Conservation (phyloP, 2,888 invertebrate genomes). For the Cephus pulcher region DNA sequence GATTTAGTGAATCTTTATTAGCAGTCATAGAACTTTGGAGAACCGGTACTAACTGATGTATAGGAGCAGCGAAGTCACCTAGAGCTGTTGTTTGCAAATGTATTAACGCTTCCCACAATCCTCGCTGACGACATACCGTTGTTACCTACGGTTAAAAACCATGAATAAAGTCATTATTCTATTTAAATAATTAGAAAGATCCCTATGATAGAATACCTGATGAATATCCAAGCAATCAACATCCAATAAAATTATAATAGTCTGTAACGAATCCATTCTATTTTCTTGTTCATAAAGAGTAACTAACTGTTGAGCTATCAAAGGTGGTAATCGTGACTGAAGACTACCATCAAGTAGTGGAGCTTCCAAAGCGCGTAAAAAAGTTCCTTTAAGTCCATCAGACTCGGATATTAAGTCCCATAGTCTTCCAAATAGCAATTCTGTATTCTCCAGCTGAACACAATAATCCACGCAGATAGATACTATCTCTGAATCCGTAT, state of each 20-base stretch:
- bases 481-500: conserved; percentile 52
- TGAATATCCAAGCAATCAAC: conserved; percentile 76
- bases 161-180: neutral
- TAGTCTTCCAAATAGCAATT: conserved; percentile 67
- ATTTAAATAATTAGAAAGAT: neutral
- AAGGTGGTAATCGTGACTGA: conserved; percentile 70
- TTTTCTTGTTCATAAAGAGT: conserved; percentile 75
- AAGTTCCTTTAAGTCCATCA: conserved; percentile 73
- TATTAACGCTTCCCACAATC: conserved; percentile 76
- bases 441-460: conserved; percentile 63
- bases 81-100: conserved; percentile 78
- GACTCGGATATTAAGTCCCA: conserved; percentile 71
- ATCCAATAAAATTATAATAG: conserved; percentile 75
- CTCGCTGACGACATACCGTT: conserved; percentile 73
- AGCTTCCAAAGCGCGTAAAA: conserved; percentile 76
- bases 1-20: conserved; percentile 35
- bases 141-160: conserved; percentile 64
- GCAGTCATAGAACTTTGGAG: conserved; percentile 65
- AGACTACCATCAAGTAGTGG: conserved; percentile 71
- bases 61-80: conserved; percentile 76
- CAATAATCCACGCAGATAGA: conserved; percentile 61
- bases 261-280: conserved; percentile 76
- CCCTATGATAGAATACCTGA: conserved; percentile 64
- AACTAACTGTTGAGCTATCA: conserved; percentile 75
- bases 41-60: conserved; percentile 74